Evolutionary conservation across 1,140 invertebrate species (phyloP).

Genomic region (Eriocheir sinensis): DNA sequence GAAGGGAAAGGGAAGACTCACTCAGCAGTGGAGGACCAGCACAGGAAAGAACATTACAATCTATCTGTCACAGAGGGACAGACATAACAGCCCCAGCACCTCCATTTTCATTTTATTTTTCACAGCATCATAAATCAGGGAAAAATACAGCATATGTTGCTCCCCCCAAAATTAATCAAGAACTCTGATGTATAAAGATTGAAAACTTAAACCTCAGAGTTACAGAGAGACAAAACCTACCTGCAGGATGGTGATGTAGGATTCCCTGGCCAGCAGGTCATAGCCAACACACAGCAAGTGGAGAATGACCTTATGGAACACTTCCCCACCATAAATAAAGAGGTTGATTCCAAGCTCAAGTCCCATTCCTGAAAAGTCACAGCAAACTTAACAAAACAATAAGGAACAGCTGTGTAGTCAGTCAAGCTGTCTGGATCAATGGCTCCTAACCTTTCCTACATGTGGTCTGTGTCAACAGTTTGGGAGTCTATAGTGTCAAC

Average conservation of each 20-base stretch:
- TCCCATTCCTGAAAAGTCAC: conserved; percentile 87
- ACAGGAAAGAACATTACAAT: background rate
- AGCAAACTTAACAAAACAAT: background rate
- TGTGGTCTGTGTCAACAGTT: too few species aligned
- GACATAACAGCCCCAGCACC: background rate
- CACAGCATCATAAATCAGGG: background rate
- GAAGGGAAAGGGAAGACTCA: background rate
- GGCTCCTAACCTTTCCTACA: too few species aligned
- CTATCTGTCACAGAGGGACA: background rate
- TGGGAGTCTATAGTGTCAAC: too few species aligned
- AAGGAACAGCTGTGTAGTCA: too few species aligned
- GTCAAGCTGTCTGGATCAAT: too few species aligned
- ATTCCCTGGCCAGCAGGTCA: conserved; percentile 87
- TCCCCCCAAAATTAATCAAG: background rate
- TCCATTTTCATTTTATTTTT: background rate
- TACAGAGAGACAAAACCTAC: too few species aligned
- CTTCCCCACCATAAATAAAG: conserved; percentile 86
- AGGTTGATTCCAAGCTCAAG: conserved; percentile 93
- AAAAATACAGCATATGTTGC: background rate
- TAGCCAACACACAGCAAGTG: conserved; percentile 90
- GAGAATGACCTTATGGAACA: conserved; percentile 86
- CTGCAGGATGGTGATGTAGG: conserved; percentile 89
- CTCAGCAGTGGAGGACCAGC: background rate
- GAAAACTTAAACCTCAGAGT: background rate
- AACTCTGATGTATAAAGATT: background rate